Percentiles rank a stretch among this genome's conserved stretches.
phyloP scores from a whole-genome alignment of 2,797 vertebrate genomes.

The Xyrichtys novacula region DNA sequence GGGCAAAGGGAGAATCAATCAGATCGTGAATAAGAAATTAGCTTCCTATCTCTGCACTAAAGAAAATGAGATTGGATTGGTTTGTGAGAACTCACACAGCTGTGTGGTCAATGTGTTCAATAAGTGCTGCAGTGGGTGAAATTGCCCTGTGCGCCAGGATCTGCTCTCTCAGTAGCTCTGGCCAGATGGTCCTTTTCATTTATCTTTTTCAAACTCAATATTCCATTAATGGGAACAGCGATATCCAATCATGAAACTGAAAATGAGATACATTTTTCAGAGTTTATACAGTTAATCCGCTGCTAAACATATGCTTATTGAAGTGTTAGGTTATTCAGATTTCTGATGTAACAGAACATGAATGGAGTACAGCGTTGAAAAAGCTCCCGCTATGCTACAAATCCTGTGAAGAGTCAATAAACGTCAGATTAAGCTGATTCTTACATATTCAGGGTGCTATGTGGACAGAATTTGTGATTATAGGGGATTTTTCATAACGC shows the following conservation, averaged over 20 bases:
- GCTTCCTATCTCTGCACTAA: slow-evolving; percentile 39
- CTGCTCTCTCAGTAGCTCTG: slow-evolving; percentile 28
- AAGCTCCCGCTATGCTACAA: slow-evolving; percentile 12
- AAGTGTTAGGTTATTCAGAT: slow-evolving; percentile 45
- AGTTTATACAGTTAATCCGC: slow-evolving; percentile 29
- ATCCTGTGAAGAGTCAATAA: not conserved
- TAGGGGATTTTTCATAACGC: not conserved
- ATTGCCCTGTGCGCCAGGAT: slow-evolving; percentile 46
- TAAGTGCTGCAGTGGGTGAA: slow-evolving; percentile 68
- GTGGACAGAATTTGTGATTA: not conserved
- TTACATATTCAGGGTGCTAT: not conserved
- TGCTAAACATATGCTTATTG: slow-evolving; percentile 40
- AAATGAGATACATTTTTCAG: slow-evolving; percentile 47
- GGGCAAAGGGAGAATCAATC: slow-evolving; percentile 24
- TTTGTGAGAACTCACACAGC: slow-evolving; percentile 53
- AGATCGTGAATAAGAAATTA: slow-evolving; percentile 49
- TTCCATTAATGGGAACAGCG: slow-evolving; percentile 52
- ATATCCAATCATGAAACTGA: slow-evolving; percentile 54
- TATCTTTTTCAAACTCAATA: slow-evolving; percentile 61
- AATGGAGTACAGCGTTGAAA: slow-evolving; percentile 8
- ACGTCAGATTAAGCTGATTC: slow-evolving; percentile 5
- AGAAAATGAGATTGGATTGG: slow-evolving; percentile 59
- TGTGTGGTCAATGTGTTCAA: slow-evolving; percentile 68
- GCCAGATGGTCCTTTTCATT: slow-evolving; percentile 51
- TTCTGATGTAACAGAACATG: slow-evolving; percentile 20